These are phyloP conservation scores for Megastigmus dorsalis DNA, from an alignment of 2,888 invertebrate genomes.

Conservation along the genomic window DNA sequence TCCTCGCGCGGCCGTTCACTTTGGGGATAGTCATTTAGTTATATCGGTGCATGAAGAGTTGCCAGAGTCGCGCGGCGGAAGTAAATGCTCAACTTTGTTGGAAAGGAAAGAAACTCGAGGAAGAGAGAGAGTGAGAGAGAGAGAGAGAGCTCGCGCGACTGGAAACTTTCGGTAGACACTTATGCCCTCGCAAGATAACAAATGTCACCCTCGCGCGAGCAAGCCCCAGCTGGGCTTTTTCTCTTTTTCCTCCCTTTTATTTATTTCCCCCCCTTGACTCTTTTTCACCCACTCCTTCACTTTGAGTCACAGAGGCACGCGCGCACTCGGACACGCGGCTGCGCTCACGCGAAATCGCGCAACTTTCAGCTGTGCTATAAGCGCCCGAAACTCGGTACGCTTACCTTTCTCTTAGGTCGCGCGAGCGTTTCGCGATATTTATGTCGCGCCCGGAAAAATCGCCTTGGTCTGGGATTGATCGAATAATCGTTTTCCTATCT, in stretches of 20 bases:
- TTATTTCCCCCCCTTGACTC: conserved; percentile 13
- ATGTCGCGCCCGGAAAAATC: conserved; percentile 32
- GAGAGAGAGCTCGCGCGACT: conserved; percentile 29
- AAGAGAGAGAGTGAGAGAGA: background rate
- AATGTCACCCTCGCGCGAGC: conserved; percentile 55
- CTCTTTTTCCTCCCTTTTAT: background rate
- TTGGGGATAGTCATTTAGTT: conserved; percentile 43
- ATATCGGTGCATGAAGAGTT: conserved; percentile 59
- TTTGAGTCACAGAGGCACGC: too few relatives aligned
- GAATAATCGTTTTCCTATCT: conserved; percentile 23
- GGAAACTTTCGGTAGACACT: conserved; percentile 58
- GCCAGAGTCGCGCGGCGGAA: conserved; percentile 41
- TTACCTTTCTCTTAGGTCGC: background rate
- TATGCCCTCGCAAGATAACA: conserved; percentile 60
- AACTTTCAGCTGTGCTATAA: background rate
- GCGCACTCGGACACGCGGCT: background rate
- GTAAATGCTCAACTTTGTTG: conserved; percentile 51
- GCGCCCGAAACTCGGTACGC: conserved; percentile 7
- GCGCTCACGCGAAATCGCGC: conserved; percentile 10
- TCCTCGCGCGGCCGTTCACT: background rate
- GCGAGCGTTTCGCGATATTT: conserved; percentile 27
- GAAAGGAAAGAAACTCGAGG: conserved; percentile 46
- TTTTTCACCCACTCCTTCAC: background rate
- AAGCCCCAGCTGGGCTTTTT: conserved; percentile 10
- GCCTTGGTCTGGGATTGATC: background rate